phyloP scores from a whole-genome alignment of 2,797 vertebrate genomes.

The Pagetopsis macropterus region DNA sequence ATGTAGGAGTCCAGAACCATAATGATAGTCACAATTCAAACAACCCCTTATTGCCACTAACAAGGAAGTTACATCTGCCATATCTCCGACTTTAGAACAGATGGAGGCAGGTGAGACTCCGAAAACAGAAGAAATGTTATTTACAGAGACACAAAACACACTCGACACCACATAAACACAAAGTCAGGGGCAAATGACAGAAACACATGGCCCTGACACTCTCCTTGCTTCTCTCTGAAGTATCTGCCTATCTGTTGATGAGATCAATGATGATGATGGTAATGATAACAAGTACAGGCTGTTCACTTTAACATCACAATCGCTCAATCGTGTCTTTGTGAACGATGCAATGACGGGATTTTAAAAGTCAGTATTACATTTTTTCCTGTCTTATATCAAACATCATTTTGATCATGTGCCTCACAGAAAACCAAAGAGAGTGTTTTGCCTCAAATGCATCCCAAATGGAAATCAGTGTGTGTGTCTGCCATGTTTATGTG shows the following conservation, averaged over 20 bases:
- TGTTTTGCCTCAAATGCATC: conserved; percentile 71
- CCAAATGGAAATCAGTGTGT: conserved; percentile 68
- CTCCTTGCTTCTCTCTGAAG: conserved; percentile 5
- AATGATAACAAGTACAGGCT: conserved; percentile 43
- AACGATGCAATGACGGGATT: conserved; percentile 16
- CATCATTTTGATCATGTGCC: conserved; percentile 74
- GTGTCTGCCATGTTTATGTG: conserved; percentile 42
- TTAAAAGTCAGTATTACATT: conserved; percentile 34
- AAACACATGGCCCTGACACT: conserved; percentile 49
- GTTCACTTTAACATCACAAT: conserved; percentile 37
- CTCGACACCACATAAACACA: conserved; percentile 43
- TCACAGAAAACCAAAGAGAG: conserved; percentile 69
- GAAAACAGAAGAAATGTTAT: conserved; percentile 31
- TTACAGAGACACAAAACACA: conserved; percentile 42
- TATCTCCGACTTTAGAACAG: background rate
- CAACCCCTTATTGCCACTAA: background rate
- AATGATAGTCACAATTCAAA: background rate
- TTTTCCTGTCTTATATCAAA: conserved; percentile 56
- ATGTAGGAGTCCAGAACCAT: no score
- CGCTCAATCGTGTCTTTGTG: conserved; percentile 25
- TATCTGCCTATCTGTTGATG: conserved; percentile 13
- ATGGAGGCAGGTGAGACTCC: conserved; percentile 38
- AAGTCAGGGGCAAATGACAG: conserved; percentile 49
- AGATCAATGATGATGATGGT: conserved; percentile 33
- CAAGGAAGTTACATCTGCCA: background rate